Conservation (phyloP, 1,140 invertebrate genomes). For the Drosophila azteca region DNA sequence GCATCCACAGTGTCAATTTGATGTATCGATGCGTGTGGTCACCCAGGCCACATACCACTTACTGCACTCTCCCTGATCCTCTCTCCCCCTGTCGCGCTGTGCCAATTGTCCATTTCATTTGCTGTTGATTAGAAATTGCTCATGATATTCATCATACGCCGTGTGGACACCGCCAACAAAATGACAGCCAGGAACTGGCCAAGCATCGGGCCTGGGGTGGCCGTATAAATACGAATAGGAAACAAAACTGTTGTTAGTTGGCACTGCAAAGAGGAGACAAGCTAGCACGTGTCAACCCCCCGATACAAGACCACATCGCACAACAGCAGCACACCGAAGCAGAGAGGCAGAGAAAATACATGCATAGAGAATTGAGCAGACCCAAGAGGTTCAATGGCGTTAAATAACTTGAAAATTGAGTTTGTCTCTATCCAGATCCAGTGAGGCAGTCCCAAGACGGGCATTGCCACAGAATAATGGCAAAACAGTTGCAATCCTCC, state of each 20-base stretch:
- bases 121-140: constrained; percentile 74
- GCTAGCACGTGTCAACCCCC: neutral
- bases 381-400: constrained; percentile 40
- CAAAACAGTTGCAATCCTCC: constrained; percentile 27
- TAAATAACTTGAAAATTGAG: constrained; percentile 78
- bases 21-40: constrained; percentile 77
- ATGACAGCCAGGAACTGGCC: neutral
- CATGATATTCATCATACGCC: constrained; percentile 73
- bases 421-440: constrained; percentile 15
- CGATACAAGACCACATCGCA: constrained; percentile 6
- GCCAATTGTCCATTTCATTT: constrained; percentile 81
- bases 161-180: constrained; percentile 22
- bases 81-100: neutral
- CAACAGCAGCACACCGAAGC: neutral
- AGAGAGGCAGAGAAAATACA: constrained; percentile 11
- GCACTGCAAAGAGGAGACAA: too few species aligned
- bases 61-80: neutral
- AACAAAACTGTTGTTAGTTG: constrained; percentile 20
- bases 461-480: constrained; percentile 53
- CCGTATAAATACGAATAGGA: constrained; percentile 4
- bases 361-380: neutral
- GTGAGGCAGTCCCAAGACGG: constrained; percentile 10
- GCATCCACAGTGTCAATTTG: constrained; percentile 67
- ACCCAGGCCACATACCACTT: constrained; percentile 27
- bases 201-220: neutral